Conservation (phyloP, 2,113 vertebrate species). For the Silurus meridionalis region DNA sequence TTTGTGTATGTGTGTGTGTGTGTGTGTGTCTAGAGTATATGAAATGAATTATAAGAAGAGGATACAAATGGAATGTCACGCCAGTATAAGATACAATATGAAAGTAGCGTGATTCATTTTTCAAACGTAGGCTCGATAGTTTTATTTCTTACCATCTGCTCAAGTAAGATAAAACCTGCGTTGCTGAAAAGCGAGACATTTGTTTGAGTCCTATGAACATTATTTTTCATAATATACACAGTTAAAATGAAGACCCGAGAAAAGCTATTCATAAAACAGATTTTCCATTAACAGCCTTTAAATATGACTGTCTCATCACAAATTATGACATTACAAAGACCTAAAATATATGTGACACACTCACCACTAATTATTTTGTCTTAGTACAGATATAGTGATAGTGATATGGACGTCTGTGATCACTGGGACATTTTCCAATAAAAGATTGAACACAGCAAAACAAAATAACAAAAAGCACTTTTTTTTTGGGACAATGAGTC, state of each 20-base stretch:
- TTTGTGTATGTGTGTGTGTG: no score
- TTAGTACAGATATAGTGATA: background rate
- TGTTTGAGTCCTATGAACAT: background rate
- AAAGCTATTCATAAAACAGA: background rate
- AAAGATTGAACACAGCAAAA: constrained; percentile 3
- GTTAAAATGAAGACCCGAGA: background rate
- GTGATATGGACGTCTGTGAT: background rate
- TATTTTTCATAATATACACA: background rate
- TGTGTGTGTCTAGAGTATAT: no score
- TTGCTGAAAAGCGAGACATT: background rate
- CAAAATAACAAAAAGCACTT: constrained; percentile 16
- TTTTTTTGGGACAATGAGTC: constrained; percentile 41
- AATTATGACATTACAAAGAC: background rate
- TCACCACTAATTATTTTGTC: background rate
- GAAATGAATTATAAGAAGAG: background rate
- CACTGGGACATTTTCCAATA: background rate
- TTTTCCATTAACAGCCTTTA: background rate
- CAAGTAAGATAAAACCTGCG: background rate
- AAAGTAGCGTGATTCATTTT: background rate
- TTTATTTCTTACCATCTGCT: background rate
- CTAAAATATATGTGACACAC: background rate
- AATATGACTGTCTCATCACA: background rate
- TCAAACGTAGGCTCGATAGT: background rate
- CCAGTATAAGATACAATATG: no score
- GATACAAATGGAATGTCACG: background rate